Evolutionary conservation across 1,140 invertebrate genomes (phyloP).

Genomic region (Ericerus pela): DNA sequence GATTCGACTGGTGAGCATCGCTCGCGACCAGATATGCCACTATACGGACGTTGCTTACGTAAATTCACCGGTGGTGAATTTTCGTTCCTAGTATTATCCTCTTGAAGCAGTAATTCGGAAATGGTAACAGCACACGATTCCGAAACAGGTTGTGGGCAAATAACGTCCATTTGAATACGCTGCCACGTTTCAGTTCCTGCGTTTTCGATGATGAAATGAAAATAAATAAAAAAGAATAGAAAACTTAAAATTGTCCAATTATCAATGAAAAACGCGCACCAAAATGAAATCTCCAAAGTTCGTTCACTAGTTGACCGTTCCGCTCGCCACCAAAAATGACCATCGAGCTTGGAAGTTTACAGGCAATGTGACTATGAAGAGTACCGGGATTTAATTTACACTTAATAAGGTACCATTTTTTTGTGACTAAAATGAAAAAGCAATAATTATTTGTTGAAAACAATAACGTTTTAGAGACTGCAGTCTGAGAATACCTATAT

Average conservation of each 20-base stretch:
- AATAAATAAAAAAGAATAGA: neutral
- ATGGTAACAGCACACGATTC: constrained; percentile 44
- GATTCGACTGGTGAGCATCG: neutral
- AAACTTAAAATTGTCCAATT: neutral
- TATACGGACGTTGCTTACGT: constrained; percentile 15
- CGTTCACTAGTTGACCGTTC: constrained; percentile 52
- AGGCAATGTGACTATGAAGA: constrained; percentile 66
- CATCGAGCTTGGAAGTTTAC: constrained; percentile 61
- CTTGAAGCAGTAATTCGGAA: constrained; percentile 37
- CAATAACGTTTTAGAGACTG: neutral
- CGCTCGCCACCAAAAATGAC: constrained; percentile 70
- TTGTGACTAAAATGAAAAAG: constrained; percentile 36
- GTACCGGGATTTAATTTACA: constrained; percentile 53
- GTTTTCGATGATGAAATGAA: constrained; percentile 19
- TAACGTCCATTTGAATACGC: constrained; percentile 45
- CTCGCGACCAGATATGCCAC: constrained; percentile 11
- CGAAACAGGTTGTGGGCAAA: constrained; percentile 53
- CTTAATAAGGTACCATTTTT: constrained; percentile 52
- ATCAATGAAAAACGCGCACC: constrained; percentile 34
- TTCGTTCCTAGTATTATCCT: neutral
- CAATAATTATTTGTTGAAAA: neutral
- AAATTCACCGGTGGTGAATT: constrained; percentile 15
- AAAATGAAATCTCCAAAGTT: constrained; percentile 77
- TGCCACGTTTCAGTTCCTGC: constrained; percentile 64
- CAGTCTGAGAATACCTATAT: constrained; percentile 31